Conservation (phyloP, 2,888 invertebrate genomes). For the Amiota mariae region DNA sequence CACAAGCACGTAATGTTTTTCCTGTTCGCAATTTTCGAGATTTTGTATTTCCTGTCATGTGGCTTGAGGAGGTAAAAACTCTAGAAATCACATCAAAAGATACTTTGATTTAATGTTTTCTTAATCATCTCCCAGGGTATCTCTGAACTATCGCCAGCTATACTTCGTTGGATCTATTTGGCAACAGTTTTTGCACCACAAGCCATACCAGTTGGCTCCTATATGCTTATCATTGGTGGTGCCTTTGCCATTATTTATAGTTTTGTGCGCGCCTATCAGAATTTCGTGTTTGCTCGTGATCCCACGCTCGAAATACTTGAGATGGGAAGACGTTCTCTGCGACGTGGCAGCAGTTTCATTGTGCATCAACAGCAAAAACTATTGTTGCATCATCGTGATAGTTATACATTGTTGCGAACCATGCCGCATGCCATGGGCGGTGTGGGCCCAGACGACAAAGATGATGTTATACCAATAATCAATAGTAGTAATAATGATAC, state of each 20-base stretch:
- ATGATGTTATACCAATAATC: constrained; percentile 63
- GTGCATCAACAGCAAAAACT: constrained; percentile 71
- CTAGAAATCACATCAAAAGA: background rate
- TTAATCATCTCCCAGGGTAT: constrained; percentile 77
- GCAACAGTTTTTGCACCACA: constrained; percentile 85
- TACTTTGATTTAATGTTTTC: background rate
- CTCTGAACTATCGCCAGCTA: constrained; percentile 85
- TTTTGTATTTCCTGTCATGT: constrained; percentile 89
- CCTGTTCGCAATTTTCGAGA: constrained; percentile 85
- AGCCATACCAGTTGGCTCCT: constrained; percentile 81
- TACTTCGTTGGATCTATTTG: constrained; percentile 86
- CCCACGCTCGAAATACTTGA: constrained; percentile 83
- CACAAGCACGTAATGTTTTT: constrained; percentile 81
- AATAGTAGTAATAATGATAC: constrained; percentile 34
- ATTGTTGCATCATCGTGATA: constrained; percentile 65
- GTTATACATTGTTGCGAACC: constrained; percentile 68
- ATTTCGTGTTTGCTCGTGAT: constrained; percentile 80
- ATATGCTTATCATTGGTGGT: constrained; percentile 83
- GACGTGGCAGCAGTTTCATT: constrained; percentile 76
- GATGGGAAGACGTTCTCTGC: constrained; percentile 81
- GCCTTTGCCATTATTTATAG: constrained; percentile 79
- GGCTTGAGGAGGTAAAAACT: constrained; percentile 87
- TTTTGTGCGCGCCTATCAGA: constrained; percentile 84
- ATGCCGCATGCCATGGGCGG: constrained; percentile 55
- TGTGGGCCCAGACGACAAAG: constrained; percentile 52